Evolutionary conservation across 2,888 invertebrate genomes (phyloP).

Genomic region (Kryphioiulus occultus): DNA sequence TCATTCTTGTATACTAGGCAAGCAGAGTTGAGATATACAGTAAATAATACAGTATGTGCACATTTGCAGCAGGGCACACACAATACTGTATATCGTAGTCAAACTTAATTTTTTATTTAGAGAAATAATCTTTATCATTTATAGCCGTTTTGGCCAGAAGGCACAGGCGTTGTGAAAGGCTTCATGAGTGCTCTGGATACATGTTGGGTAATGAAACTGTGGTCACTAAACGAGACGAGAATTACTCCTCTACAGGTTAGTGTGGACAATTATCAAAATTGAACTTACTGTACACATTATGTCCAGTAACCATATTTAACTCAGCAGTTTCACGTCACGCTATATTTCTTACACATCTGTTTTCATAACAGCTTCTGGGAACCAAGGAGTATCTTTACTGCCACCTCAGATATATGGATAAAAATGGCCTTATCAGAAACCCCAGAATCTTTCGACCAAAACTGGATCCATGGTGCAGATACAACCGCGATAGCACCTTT

Average conservation of each 20-base stretch:
- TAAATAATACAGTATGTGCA: too few species aligned
- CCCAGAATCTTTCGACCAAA: conserved; percentile 23
- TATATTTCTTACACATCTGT: not conserved
- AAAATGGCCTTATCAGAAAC: conserved; percentile 24
- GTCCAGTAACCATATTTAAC: not conserved
- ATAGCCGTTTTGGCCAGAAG: conserved; percentile 68
- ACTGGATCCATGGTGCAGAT: conserved; percentile 46
- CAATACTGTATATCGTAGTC: too few species aligned
- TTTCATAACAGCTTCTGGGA: conserved; percentile 43
- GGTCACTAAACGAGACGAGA: conserved; percentile 62
- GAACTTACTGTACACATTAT: not conserved
- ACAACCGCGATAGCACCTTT: not conserved
- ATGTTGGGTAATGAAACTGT: conserved; percentile 67
- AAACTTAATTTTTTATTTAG: too few species aligned
- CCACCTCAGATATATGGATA: conserved; percentile 36
- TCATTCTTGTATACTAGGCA: too few species aligned
- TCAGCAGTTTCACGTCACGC: not conserved
- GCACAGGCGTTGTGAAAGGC: conserved; percentile 68
- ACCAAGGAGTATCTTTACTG: conserved; percentile 48
- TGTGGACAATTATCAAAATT: not conserved
- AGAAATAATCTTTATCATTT: conserved; percentile 46
- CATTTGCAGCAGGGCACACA: too few species aligned
- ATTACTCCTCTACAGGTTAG: conserved; percentile 50
- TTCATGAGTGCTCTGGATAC: conserved; percentile 68
- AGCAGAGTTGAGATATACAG: too few species aligned